Conservation (phyloP, 2,888 invertebrate species). For the Macrophya annulata region DNA sequence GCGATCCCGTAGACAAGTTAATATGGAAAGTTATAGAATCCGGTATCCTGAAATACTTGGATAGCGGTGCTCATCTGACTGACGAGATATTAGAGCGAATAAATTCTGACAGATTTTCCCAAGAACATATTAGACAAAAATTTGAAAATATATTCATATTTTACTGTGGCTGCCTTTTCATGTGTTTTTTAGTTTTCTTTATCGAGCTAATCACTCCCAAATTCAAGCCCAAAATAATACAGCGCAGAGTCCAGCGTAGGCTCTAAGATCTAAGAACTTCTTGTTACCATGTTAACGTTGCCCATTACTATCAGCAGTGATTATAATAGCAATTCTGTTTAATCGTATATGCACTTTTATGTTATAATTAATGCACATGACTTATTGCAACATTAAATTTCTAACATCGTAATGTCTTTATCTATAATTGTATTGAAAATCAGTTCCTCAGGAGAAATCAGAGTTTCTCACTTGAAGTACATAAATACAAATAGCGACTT, state of each 20-base stretch:
- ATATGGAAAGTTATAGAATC: background rate
- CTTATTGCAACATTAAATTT: background rate
- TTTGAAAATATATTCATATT: constrained; percentile 12
- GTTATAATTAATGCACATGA: background rate
- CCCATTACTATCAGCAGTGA: background rate
- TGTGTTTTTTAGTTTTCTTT: background rate
- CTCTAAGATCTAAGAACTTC: background rate
- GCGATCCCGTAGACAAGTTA: background rate
- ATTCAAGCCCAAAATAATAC: background rate
- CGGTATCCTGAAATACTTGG: constrained; percentile 2
- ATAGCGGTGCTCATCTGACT: background rate
- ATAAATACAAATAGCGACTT: too few species aligned
- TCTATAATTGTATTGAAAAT: background rate
- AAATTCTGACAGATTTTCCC: background rate
- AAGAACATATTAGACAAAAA: background rate
- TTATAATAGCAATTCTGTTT: background rate
- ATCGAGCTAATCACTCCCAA: background rate
- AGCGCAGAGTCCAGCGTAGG: background rate
- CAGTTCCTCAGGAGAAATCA: background rate
- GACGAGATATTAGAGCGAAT: constrained; percentile 8
- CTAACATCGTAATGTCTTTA: background rate
- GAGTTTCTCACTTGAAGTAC: background rate
- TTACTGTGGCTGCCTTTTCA: background rate
- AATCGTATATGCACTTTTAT: background rate
- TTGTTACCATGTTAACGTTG: too few species aligned